A percentile compares a stretch with the other conserved stretches of the same genome.
phyloP scores from a whole-genome alignment of 2,113 vertebrate genomes.

The Oryzias curvinotus region DNA sequence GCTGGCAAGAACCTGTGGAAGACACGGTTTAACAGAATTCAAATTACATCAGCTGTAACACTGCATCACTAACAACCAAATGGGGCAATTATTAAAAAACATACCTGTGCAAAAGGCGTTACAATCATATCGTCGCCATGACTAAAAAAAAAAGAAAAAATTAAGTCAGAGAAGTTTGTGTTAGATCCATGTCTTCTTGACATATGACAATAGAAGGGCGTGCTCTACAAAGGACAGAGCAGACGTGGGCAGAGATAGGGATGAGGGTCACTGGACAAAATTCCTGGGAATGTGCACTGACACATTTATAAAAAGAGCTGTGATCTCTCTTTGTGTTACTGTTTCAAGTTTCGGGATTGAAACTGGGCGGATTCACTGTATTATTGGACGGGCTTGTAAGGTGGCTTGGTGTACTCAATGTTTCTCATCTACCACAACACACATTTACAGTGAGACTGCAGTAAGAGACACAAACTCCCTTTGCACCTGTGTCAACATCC shows the following conservation, averaged over 20 bases:
- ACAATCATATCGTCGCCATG: slow-evolving; percentile 99
- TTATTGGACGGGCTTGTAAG: neutral
- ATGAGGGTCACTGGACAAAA: slow-evolving; percentile 20
- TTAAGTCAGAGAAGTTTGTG: slow-evolving; percentile 30
- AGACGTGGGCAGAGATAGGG: neutral
- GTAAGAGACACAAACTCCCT: neutral
- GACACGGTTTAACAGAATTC: neutral
- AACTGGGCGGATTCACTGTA: slow-evolving; percentile 1
- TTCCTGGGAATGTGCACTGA: slow-evolving; percentile 30
- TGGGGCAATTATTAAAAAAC: slow-evolving; percentile 25
- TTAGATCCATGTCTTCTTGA: slow-evolving; percentile 9
- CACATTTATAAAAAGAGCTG: slow-evolving; percentile 27
- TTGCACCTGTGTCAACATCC: slow-evolving; percentile 9
- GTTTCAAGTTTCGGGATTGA: slow-evolving; percentile 6
- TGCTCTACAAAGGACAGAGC: slow-evolving; percentile 10
- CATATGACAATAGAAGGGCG: slow-evolving; percentile 8
- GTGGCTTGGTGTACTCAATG: neutral
- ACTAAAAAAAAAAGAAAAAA: slow-evolving; percentile 81
- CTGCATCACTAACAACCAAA: neutral
- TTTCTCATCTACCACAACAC: neutral
- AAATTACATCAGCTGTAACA: neutral
- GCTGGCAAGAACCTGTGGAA: slow-evolving; percentile 91
- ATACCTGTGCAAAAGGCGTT: slow-evolving; percentile 99
- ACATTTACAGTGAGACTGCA: slow-evolving; percentile 1
- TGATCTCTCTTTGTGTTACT: slow-evolving; percentile 11